These are phyloP conservation scores for Nicator chloris DNA, from an alignment of 2,113 vertebrate species.

Conservation along the genomic window DNA sequence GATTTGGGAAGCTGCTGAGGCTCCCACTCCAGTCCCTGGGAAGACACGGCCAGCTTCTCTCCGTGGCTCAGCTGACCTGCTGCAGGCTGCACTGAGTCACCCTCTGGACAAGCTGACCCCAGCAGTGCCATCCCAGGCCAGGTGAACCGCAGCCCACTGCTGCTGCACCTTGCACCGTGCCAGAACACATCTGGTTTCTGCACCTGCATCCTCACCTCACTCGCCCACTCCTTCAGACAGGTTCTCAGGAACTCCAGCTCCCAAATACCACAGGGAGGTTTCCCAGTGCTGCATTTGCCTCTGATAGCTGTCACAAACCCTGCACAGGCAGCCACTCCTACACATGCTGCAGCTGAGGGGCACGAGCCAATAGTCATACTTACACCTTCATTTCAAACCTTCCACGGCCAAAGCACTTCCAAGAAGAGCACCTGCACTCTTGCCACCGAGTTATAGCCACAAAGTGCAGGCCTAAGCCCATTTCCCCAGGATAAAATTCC, in stretches of 20 bases:
- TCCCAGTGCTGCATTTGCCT: accelerated
- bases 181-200: accelerated
- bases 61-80: neutral
- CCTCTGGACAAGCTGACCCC: neutral
- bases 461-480: neutral
- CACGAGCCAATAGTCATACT: accelerated
- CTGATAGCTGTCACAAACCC: neutral
- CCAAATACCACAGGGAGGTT: neutral
- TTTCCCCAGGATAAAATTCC: accelerated
- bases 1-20: neutral
- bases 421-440: neutral
- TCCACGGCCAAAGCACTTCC: neutral
- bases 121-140: neutral
- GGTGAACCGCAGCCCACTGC: neutral
- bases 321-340: neutral
- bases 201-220: neutral
- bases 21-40: neutral
- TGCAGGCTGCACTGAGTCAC: neutral
- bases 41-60: neutral
- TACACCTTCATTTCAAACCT: no score
- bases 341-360: neutral
- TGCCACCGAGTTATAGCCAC: accelerated
- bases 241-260: neutral
- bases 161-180: accelerated
- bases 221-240: accelerated